Evolutionary conservation across 1,140 invertebrate genomes (phyloP).

Genomic region (Apis dorsata): DNA sequence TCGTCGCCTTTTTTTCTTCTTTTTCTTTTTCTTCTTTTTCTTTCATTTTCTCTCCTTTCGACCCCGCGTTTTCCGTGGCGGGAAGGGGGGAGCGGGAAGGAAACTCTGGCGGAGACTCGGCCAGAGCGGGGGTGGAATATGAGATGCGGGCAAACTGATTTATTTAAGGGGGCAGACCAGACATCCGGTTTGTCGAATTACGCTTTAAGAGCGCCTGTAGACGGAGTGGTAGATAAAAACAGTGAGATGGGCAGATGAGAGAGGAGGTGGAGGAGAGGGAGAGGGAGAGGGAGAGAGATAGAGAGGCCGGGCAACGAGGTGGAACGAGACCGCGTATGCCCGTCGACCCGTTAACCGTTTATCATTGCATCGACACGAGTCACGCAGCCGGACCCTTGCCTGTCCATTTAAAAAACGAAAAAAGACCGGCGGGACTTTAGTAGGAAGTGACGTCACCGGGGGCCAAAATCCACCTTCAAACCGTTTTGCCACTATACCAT

Average conservation of each 20-base stretch:
- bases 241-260: conserved; percentile 49
- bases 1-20: too few species aligned
- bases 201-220: conserved; percentile 67
- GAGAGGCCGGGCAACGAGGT: conserved; percentile 51
- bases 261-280: conserved; percentile 39
- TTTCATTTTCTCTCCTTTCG: neutral
- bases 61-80: neutral
- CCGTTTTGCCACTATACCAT: neutral
- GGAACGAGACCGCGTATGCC: conserved; percentile 63
- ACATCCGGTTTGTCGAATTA: conserved; percentile 79
- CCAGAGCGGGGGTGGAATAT: conserved; percentile 65
- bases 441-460: conserved; percentile 75
- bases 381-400: conserved; percentile 69
- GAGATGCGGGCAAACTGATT: conserved; percentile 79
- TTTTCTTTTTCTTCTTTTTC: too few species aligned
- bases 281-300: conserved; percentile 38
- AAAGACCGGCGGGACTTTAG: conserved; percentile 67
- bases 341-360: conserved; percentile 72
- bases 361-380: conserved; percentile 77
- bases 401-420: conserved; percentile 74
- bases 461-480: conserved; percentile 23
- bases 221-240: conserved; percentile 60
- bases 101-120: neutral
- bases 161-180: conserved; percentile 76
- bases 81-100: neutral